Percentiles rank a stretch among this genome's conserved stretches.
phyloP scores from a whole-genome alignment of 2,797 vertebrate genomes.

The Karalla daura region DNA sequence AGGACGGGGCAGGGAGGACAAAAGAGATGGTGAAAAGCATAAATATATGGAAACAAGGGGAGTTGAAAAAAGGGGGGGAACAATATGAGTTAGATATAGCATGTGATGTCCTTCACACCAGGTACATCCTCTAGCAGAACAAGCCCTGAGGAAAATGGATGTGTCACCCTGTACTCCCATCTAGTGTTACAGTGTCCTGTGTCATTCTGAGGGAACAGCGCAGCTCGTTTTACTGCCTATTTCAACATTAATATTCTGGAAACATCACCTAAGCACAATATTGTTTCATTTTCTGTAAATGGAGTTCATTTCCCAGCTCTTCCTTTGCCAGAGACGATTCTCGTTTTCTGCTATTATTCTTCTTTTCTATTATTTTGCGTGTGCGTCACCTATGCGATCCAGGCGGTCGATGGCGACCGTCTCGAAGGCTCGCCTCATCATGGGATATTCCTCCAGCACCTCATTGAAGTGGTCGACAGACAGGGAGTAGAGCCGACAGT shows the following conservation, averaged over 20 bases:
- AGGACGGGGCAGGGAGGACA: conserved; percentile 18
- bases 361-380: not conserved
- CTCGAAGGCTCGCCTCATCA: conserved; percentile 95
- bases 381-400: conserved; percentile 88
- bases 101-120: conserved; percentile 64
- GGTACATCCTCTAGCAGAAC: conserved; percentile 61
- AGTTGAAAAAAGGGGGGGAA: conserved; percentile 42
- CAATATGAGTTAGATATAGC: conserved; percentile 37
- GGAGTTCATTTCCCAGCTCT: not conserved
- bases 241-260: conserved; percentile 36
- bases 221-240: conserved; percentile 57
- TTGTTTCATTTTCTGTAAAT: conserved; percentile 4
- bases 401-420: conserved; percentile 95
- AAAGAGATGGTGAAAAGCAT: conserved; percentile 31
- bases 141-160: conserved; percentile 57
- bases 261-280: conserved; percentile 15
- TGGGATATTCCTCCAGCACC: conserved; percentile 95
- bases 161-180: conserved; percentile 64
- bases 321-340: too few species aligned
- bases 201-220: conserved; percentile 47
- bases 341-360: too few species aligned
- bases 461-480: conserved; percentile 96
- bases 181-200: conserved; percentile 67
- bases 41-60: conserved; percentile 23
- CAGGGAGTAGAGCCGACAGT: conserved; percentile 92